phyloP scores from a whole-genome alignment of 2,113 vertebrate species.

The Isichthys henryi region DNA sequence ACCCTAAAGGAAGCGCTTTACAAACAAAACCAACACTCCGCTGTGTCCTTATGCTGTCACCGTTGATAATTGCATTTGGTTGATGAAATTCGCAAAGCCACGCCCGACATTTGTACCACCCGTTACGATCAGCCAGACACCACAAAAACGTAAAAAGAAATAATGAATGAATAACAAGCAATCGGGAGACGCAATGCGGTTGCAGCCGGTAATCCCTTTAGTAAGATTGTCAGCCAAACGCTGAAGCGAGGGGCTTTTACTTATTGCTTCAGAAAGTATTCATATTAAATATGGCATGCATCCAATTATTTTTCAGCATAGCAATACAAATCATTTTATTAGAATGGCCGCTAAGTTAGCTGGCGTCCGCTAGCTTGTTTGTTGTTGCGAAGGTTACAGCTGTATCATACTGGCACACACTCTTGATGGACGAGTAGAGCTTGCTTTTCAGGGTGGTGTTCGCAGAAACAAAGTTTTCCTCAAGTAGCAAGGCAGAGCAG shows the following conservation, averaged over 20 bases:
- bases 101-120: neutral
- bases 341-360: neutral
- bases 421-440: neutral
- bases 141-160: neutral
- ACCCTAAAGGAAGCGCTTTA: neutral
- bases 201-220: neutral
- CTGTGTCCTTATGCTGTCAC: neutral
- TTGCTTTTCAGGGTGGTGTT: slow-evolving; percentile 9
- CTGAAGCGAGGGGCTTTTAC: neutral
- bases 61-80: neutral
- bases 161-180: neutral
- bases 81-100: neutral
- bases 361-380: neutral
- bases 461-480: neutral
- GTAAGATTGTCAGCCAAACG: neutral
- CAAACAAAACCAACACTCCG: neutral
- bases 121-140: neutral
- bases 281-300: neutral
- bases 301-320: neutral
- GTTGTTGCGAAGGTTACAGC: neutral
- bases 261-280: neutral
- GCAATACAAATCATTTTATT: neutral
- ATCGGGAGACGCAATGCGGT: neutral
- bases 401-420: neutral
- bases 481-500: neutral